Evolutionary conservation across 1,140 invertebrate species (phyloP).

Genomic region (Anagrus nilaparvatae): DNA sequence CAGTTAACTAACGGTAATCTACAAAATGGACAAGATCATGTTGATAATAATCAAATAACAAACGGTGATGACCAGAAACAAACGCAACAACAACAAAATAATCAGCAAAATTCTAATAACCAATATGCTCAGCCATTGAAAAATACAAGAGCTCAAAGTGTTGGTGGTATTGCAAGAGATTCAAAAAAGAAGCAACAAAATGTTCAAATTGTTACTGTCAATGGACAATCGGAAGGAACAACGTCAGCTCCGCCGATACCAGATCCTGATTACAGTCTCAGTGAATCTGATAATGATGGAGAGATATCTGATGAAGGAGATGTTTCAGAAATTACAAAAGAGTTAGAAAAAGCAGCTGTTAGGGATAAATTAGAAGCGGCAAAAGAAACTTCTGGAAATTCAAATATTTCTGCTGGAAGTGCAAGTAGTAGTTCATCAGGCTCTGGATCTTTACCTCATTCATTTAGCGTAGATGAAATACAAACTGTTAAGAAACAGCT

Average conservation of each 20-base stretch:
- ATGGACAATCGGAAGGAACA: slow-evolving; percentile 11
- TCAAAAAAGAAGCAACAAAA: slow-evolving; percentile 38
- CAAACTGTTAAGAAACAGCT: slow-evolving; percentile 73
- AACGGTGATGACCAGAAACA: neutral
- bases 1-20: slow-evolving; percentile 24
- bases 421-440: slow-evolving; percentile 49
- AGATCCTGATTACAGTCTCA: slow-evolving; percentile 81
- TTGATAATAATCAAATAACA: neutral
- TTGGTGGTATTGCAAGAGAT: slow-evolving; percentile 37
- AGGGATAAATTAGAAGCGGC: slow-evolving; percentile 37
- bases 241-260: slow-evolving; percentile 62
- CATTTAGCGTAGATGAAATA: slow-evolving; percentile 78
- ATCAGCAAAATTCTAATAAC: slow-evolving; percentile 30
- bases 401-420: slow-evolving; percentile 39
- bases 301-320: slow-evolving; percentile 48
- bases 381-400: slow-evolving; percentile 38
- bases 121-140: slow-evolving; percentile 60
- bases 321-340: slow-evolving; percentile 42
- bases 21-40: slow-evolving; percentile 10
- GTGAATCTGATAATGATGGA: slow-evolving; percentile 52
- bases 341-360: slow-evolving; percentile 36
- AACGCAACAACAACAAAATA: slow-evolving; percentile 26
- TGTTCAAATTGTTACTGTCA: slow-evolving; percentile 20
- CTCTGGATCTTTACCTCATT: slow-evolving; percentile 68
- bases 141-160: slow-evolving; percentile 47